Evolutionary conservation across 35 echinoderm and acorn worm genomes (phyloP).

Genomic region (Patiria miniata): DNA sequence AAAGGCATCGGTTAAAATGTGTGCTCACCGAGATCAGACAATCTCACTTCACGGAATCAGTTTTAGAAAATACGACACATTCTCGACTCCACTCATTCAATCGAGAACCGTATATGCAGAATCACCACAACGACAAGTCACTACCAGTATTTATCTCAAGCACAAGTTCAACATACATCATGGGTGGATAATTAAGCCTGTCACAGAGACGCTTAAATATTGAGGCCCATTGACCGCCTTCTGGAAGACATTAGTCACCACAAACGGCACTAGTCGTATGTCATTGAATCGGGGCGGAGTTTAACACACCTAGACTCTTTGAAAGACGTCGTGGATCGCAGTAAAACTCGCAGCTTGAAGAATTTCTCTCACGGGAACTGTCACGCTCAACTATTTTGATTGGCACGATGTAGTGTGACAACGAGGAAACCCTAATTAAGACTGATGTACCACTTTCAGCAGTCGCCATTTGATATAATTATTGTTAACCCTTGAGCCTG

Average conservation of each 20-base stretch:
- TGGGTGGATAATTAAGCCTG: constrained; percentile 20
- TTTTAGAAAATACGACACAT: neutral
- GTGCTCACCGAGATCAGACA: neutral
- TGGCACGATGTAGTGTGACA: constrained; percentile 1
- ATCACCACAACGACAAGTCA: no score
- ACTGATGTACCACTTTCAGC: constrained; percentile 30
- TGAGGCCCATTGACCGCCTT: constrained; percentile 11
- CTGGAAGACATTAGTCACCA: constrained; percentile 16
- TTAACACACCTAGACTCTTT: neutral
- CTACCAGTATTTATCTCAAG: neutral
- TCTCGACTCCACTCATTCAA: neutral
- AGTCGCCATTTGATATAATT: constrained; percentile 7
- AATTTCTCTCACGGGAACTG: neutral
- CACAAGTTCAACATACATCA: constrained; percentile 16
- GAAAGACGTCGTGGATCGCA: neutral
- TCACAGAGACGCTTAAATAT: neutral
- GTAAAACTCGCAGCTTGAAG: neutral
- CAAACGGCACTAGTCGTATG: neutral
- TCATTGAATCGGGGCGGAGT: neutral
- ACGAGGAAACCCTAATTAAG: neutral
- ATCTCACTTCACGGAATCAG: neutral
- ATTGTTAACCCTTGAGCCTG: constrained; percentile 6
- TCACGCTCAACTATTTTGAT: neutral
- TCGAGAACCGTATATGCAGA: neutral
- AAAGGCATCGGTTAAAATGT: neutral